Evolutionary conservation across 2,113 vertebrate species (phyloP).

Genomic region (Scolopax mira): DNA sequence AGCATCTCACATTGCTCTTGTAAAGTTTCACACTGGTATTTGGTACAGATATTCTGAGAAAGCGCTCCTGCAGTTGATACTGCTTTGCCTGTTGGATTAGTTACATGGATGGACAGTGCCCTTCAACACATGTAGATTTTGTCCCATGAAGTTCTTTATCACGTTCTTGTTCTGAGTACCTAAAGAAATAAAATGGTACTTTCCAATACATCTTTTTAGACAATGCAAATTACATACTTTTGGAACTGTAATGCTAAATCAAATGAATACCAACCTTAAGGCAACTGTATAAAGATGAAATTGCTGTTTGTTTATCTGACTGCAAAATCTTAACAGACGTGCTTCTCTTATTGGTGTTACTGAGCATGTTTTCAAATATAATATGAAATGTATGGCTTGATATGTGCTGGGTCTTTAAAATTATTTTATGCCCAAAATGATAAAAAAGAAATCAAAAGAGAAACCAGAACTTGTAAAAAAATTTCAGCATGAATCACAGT

Average conservation of each 20-base stretch:
- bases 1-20: too few species aligned
- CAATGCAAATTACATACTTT: background rate
- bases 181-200: background rate
- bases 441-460: background rate
- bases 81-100: background rate
- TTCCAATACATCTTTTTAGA: background rate
- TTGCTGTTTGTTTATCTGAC: background rate
- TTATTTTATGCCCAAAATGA: background rate
- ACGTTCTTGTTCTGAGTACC: rapidly evolving
- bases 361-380: background rate
- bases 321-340: background rate
- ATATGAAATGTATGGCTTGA: background rate
- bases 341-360: background rate
- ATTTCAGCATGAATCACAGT: background rate
- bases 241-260: background rate
- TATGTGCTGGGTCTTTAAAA: rapidly evolving
- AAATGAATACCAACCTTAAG: background rate
- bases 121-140: background rate
- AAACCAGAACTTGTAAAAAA: background rate
- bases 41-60: background rate
- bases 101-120: background rate
- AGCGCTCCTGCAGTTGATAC: background rate
- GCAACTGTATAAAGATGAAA: background rate
- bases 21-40: background rate
- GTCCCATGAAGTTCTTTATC: background rate